Base-by-base conservation (phyloP, 2,113 vertebrate species). In the Alexandromys fortis region DNA sequence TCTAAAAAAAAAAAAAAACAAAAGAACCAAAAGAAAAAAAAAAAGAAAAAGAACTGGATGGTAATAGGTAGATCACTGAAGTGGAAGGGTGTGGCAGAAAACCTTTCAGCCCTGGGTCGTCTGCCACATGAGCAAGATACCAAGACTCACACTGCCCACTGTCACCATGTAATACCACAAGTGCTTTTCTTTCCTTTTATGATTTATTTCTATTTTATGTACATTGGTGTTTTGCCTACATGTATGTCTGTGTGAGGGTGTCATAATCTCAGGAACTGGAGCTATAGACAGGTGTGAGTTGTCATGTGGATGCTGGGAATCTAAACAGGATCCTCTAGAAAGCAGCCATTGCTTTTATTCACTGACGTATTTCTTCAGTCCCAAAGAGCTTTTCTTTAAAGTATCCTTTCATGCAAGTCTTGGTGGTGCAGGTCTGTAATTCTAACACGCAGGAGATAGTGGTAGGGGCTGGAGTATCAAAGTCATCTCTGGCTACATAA, bases 21-120 rank as follows among this genome's bases (percentile, higher is more conserved):
- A 42, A 42, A 42, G 42, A 42, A 42, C 42, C 42, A 42, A 42
- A 42, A 42, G 42, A 42, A 26, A 26, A 7, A 58, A 21, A 58
- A 21, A 58, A 58, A 58, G 6, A 58, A 58, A 21, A 58, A 21
- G 58, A 63, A 42, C 19, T 75, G n/a, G 72, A 75, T 42, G 19
- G n/a, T 35, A 45, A 92, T 78, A n/a, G 30, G 81, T 97, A 81
- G 95, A 91, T 94, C 9, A 75, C 47, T 24, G 47, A 75, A 94
- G 33, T 24, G 58, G 22, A 82, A 89, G 22, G 4, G 22, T 77
- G 42, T 70, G 55, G 24, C 33, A 77, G 35, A 33, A 61, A 94
- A 58, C 55, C 47, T 65, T 78, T 67, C 42, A 78, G n/a, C 19
- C 4, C 52, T 82, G 33, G 67, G 55, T 86, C 68, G 7, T 75